Percentiles rank a stretch among this genome's conserved stretches.
These are phyloP conservation scores for Chlorops oryzae DNA, from an alignment of 1,140 invertebrate species.

Conservation along the genomic window DNA sequence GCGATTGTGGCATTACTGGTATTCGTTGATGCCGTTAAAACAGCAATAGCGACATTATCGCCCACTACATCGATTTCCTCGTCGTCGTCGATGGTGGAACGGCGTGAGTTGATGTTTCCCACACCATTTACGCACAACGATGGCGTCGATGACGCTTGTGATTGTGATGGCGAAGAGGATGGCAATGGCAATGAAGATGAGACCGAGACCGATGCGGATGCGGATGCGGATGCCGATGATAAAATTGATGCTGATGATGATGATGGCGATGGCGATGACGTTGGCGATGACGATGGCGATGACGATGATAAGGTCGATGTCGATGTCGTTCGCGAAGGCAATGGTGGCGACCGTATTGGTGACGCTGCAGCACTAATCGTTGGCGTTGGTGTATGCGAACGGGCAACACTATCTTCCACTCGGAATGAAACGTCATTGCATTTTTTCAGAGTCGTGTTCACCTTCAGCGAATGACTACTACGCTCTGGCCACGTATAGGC, in stretches of 20 bases:
- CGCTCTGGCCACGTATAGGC: constrained; percentile 71
- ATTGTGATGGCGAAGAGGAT: background rate
- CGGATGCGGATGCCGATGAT: constrained; percentile 7
- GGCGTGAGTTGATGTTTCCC: constrained; percentile 38
- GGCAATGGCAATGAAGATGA: background rate
- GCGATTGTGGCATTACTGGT: constrained; percentile 47
- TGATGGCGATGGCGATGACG: no score
- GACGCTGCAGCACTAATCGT: no score
- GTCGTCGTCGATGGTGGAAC: constrained; percentile 57
- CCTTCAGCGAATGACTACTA: no score
- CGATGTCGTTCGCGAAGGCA: constrained; percentile 25
- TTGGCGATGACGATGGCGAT: no score
- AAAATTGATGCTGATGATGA: constrained; percentile 4
- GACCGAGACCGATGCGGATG: constrained; percentile 10
- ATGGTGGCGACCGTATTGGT: no score
- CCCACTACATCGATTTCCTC: constrained; percentile 79
- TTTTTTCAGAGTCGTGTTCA: no score
- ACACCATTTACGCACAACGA: constrained; percentile 18
- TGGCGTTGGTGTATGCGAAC: no score
- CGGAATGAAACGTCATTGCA: no score
- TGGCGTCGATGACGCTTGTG: background rate
- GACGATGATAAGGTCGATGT: no score
- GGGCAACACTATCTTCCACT: no score
- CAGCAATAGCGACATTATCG: constrained; percentile 53
- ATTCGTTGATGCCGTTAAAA: constrained; percentile 46